Conservation (phyloP, 2,113 vertebrate species). For the Aix galericulata region DNA sequence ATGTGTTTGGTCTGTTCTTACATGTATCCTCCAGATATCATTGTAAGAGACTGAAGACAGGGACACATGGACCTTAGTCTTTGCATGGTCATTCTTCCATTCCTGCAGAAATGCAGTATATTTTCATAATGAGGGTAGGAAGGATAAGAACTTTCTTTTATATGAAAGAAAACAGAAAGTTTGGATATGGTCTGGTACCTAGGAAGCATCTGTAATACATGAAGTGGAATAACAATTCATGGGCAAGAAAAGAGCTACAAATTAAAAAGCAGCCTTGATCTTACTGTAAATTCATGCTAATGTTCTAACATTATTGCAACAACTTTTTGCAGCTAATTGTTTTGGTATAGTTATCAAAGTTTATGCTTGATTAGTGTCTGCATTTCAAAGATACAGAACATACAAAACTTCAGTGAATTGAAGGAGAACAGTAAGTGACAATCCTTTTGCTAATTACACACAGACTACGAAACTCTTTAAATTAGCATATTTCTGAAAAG, state of each 20-base stretch:
- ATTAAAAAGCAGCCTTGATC: background rate
- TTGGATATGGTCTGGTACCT: background rate
- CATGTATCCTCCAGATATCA: background rate
- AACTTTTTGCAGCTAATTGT: background rate
- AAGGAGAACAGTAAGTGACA: background rate
- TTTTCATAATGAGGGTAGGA: background rate
- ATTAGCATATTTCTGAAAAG: slow-evolving; percentile 8
- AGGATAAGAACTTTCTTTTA: background rate
- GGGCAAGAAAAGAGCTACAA: background rate
- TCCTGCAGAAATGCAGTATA: background rate
- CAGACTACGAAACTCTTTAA: background rate
- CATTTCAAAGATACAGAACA: background rate
- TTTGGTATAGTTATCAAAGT: background rate
- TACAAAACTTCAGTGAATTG: background rate
- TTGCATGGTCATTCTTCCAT: background rate
- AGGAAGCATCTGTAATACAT: background rate
- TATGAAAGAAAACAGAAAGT: background rate
- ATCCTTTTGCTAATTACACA: background rate
- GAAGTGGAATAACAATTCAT: background rate
- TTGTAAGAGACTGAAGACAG: background rate
- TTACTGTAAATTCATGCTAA: background rate
- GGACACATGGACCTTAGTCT: background rate
- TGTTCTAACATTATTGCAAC: background rate
- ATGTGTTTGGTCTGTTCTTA: background rate
- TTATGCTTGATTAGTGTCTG: background rate